phyloP scores from a whole-genome alignment of 2,888 invertebrate species.

The Schrankia costaestrigalis region DNA sequence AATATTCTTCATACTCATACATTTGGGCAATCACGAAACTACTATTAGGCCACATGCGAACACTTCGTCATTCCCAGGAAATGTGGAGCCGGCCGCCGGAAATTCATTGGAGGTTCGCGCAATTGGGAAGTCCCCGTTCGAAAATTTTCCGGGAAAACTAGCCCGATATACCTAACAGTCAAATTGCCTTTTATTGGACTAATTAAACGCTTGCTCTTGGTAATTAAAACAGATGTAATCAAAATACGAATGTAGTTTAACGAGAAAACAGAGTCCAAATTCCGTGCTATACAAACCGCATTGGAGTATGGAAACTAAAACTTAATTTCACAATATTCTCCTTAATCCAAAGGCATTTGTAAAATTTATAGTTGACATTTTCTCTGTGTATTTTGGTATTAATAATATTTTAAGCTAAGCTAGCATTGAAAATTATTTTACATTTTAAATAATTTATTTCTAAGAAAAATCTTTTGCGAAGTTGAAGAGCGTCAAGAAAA shows the following conservation, averaged over 20 bases:
- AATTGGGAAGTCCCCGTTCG: constrained; percentile 56
- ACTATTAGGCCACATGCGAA: constrained; percentile 40
- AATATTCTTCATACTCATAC: constrained; percentile 12
- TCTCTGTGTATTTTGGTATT: too few relatives aligned
- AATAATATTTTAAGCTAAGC: too few relatives aligned
- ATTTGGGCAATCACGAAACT: constrained; percentile 23
- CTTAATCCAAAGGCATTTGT: constrained; percentile 5
- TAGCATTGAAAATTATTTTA: too few relatives aligned
- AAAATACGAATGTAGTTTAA: constrained; percentile 11
- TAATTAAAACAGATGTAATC: constrained; percentile 8
- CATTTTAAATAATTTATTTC: too few relatives aligned
- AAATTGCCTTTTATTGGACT: constrained; percentile 21
- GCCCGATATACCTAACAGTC: constrained; percentile 28
- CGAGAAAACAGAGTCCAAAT: constrained; percentile 17
- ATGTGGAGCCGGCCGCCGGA: constrained; percentile 56
- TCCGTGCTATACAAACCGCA: constrained; percentile 15
- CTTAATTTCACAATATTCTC: constrained; percentile 20
- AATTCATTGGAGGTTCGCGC: constrained; percentile 59
- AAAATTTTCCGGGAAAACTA: constrained; percentile 62
- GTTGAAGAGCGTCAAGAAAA: too few relatives aligned
- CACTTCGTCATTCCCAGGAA: constrained; percentile 63
- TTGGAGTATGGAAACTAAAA: constrained; percentile 7
- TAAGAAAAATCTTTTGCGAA: too few relatives aligned
- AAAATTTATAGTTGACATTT: too few relatives aligned
- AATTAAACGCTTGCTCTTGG: constrained; percentile 12